Evolutionary conservation across 2,113 vertebrate species (phyloP).

Genomic region (Lethenteron camtschaticum): DNA sequence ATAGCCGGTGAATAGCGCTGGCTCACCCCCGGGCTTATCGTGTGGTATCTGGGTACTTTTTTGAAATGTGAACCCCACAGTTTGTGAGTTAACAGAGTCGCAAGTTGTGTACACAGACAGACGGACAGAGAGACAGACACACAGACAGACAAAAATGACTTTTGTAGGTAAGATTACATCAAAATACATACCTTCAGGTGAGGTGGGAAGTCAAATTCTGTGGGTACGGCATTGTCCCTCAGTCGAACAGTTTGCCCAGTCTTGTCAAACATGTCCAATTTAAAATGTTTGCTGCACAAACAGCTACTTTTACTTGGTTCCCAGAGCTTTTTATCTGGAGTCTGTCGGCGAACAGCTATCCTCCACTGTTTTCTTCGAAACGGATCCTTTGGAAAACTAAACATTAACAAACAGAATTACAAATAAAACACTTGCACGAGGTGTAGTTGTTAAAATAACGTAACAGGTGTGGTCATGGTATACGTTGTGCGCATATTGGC

Average conservation of each 20-base stretch:
- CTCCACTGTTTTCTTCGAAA: slow-evolving; percentile 7
- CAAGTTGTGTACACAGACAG: too few relatives aligned
- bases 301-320: slow-evolving; percentile 7
- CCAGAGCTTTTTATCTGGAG: slow-evolving; percentile 7
- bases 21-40: too few relatives aligned
- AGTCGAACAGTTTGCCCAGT: slow-evolving; percentile 11
- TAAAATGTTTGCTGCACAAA: slow-evolving; percentile 10
- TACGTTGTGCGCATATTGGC: too few relatives aligned
- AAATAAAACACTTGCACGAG: not conserved
- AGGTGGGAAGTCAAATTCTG: slow-evolving; percentile 1
- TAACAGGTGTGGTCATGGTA: too few relatives aligned
- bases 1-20: too few relatives aligned
- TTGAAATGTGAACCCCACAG: too few relatives aligned
- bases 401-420: not conserved
- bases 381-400: slow-evolving; percentile 9
- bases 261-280: slow-evolving; percentile 9
- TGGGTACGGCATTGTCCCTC: slow-evolving; percentile 6
- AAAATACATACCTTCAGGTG: too few relatives aligned
- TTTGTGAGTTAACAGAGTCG: too few relatives aligned
- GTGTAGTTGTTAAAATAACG: not conserved
- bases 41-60: too few relatives aligned
- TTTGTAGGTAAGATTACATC: too few relatives aligned
- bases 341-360: slow-evolving; percentile 7
- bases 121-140: too few relatives aligned
- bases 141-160: too few relatives aligned